Base-by-base conservation (phyloP, 2,888 invertebrate genomes). In the Panzeria rudis region DNA sequence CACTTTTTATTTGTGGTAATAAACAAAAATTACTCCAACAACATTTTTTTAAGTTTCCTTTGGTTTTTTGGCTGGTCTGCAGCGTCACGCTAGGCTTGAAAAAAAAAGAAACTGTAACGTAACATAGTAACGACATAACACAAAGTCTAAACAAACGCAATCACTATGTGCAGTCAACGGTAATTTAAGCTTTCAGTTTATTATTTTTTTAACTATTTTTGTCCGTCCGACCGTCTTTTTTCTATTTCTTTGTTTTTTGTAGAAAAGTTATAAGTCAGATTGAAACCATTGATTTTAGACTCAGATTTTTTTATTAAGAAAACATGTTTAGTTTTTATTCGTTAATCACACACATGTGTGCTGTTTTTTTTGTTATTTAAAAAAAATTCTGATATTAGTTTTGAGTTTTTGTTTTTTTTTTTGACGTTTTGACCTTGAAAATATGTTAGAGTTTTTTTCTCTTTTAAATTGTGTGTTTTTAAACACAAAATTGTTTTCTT, bases 81-180 rank as follows among this genome's bases (percentile, higher is more conserved):
- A 76, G 73, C 84, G 84, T 84, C 80, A 84, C 80, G 84, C 84
- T 76, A 80, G 75, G 54, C 71, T 80, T 72, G 17, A 50, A 71
- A 44, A 71, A 47, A 52, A 41, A n/a, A n/a, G n/a, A n/a, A 20
- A 20, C 29, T 41, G 56, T 84, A 78, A 78, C 78, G 80, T 84
- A 76, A 84, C 76, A 52, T 71, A 61, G 72, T 72, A 84, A 84
- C 62, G 68, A 79, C 44, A 54, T 29, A 69, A 52, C 11, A 71
- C 29, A 29, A 68, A 20, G 6, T 15, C 47, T 20, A n/a, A 82
- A 44, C 64, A 68, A 23, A 78, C 68, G 62, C 68, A 78, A 61
- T 66, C 59, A 59, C 13, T 25, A 35, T 78, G 83, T 80, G 66
- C 80, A 80, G 20, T n/a, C 73, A 77, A 82, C 71, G 62, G 82